Evolutionary conservation across 1,140 invertebrate species (phyloP), one percentile per base, ranked within the genome.

Genomic region (Musca vetustissima): DNA sequence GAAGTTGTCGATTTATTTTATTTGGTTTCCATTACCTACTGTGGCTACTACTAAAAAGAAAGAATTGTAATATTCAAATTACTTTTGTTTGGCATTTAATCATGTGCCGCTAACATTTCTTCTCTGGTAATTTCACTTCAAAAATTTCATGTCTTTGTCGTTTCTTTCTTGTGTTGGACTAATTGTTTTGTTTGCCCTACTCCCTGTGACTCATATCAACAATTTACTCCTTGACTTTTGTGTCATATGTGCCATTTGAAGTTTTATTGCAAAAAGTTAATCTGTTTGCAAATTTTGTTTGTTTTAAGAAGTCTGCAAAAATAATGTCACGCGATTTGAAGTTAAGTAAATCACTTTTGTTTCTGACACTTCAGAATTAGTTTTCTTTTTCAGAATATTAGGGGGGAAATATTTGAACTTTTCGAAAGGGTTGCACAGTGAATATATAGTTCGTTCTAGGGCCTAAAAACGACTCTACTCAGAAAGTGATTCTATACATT

Each of bases 21-120:
- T 53, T 24, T 53, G n/a, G n/a, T n/a, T 4, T 53, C 21, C 21
- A 1, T 7, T 53, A 43, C 1, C 36, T 2, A 8, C 36, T 8
- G 36, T 9, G 28, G 28, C 28, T 32, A 32, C 28, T 32, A 32
- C 28, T 4, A 32, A 13, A 43, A 43, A 9, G 50, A 8, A 22
- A 53, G 19, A 28, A 24, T 57, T 57, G 53, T 57, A 57, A 57
- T 57, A 57, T 57, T 57, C 53, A 57, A 57, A 57, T 57, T 57
- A 57, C 28, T 24, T 57, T 57, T 57, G 24, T 28, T 22, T 28
- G 53, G n/a, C n/a, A n/a, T 57, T 57, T 57, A 14, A 61, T 61
- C 22, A 52, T 43, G 15, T 61, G 57, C 28, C 28, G 28, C 13
- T 21, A 17, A 19, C 21, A 52, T 52, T 52, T 9, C 57, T 36